phyloP scores from a whole-genome alignment of 2,797 vertebrate species.

The Macroramphosus scolopax region DNA sequence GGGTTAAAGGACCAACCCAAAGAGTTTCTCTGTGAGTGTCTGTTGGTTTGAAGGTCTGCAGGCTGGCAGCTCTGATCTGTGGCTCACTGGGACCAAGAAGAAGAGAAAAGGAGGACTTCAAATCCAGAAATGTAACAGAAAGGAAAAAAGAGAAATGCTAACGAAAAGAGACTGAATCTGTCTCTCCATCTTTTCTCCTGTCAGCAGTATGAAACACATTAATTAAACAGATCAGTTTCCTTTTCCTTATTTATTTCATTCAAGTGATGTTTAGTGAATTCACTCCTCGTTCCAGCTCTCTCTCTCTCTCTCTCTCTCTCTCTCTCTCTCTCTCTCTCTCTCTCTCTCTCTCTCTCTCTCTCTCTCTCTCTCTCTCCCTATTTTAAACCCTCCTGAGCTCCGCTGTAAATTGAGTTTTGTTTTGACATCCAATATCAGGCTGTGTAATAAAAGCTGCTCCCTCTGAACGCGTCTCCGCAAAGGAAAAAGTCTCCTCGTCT shows the following conservation, averaged over 20 bases:
- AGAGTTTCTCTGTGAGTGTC: too few relatives aligned
- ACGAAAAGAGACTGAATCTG: too few relatives aligned
- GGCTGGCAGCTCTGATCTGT: too few relatives aligned
- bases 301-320: slow-evolving; percentile 11
- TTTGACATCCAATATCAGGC: too few relatives aligned
- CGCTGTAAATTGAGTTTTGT: slow-evolving; percentile 41
- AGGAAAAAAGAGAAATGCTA: too few relatives aligned
- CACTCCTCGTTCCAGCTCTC: slow-evolving; percentile 29
- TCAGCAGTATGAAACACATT: slow-evolving; percentile 1
- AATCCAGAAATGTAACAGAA: background rate
- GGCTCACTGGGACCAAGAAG: too few relatives aligned
- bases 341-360: too few relatives aligned
- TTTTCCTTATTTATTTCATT: slow-evolving; percentile 16
- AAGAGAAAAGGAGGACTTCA: too few relatives aligned
- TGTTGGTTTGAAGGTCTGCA: too few relatives aligned
- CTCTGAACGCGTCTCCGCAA: slow-evolving; percentile 11
- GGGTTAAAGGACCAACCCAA: too few relatives aligned
- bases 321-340: too few relatives aligned
- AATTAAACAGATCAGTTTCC: slow-evolving; percentile 2
- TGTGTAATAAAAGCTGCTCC: too few relatives aligned
- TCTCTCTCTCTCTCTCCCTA: slow-evolving; percentile 9
- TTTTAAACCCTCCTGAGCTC: slow-evolving; percentile 44
- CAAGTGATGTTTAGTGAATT: slow-evolving; percentile 21
- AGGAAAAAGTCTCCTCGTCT: slow-evolving; percentile 38
- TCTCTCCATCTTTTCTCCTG: background rate